Base-by-base conservation (phyloP, 2,888 invertebrate genomes). In the Drosophila tanythrix region DNA sequence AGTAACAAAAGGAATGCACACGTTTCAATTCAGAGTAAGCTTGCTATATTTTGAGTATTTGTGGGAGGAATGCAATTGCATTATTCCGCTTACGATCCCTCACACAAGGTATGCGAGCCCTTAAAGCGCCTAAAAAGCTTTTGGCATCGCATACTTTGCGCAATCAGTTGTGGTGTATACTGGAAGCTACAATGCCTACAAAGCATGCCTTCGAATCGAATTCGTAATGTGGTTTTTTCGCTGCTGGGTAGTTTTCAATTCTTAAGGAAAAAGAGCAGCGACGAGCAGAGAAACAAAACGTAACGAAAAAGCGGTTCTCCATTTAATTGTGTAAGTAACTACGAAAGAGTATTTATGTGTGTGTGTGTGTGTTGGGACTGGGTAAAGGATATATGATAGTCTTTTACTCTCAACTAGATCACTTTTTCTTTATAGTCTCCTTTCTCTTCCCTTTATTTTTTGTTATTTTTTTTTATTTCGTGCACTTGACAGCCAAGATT, bases 401-500 rank as follows among this genome's bases (percentile, higher is more conserved):
- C 13, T 15, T 13, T 25, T 38, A 50, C 38, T 15, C 27, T 27
- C 38, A 36, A 38, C 38, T 38, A 21, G 33, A 53, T 53, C 33
- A 21, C 31, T 46, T 36, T 33, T 67, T 50, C 52, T 21, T 18
- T 2, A 21, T 25, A 25, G 29, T 18, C 33, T 33, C 46, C 53
- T 36, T 52, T 59, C 18, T 29, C 53, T 64, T 8, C 46, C 8
- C 29, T 25, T 63, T 35, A 13, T 56, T 58, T 74, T 69, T 56
- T 27, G 18, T 64, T 36, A 59, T 67, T 35, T 35, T 35, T 48
- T 36, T 38, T 70, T 70, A 52, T 66, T 59, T 50, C 81, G 69
- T 88, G 89, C 83, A 82, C 63, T 82, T 86, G 86, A 86, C 86
- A 86, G 86, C 70, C 70, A 87, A 85, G 85, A 85, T 86, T 86